Conservation (phyloP, 64 coral and sea anemone species). For the Pocillopora damicornis region DNA sequence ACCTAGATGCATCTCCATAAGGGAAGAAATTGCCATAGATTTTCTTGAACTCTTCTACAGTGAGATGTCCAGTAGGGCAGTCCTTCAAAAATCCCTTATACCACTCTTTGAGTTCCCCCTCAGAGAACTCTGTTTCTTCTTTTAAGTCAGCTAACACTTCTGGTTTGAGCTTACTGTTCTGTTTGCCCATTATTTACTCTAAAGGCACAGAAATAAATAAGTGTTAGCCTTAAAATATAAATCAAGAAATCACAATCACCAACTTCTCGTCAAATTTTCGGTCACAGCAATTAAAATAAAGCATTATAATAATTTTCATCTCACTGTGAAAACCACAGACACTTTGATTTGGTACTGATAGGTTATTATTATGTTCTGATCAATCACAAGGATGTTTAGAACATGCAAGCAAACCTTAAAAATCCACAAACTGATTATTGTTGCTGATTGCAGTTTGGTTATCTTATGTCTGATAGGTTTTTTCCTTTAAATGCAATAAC, state of each 20-base stretch:
- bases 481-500: too few relatives aligned
- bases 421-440: too few relatives aligned
- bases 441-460: too few relatives aligned
- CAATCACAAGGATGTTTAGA: too few relatives aligned
- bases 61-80: constrained; percentile 51
- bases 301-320: neutral
- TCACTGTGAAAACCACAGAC: too few relatives aligned
- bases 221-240: neutral
- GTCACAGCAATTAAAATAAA: neutral
- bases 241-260: neutral
- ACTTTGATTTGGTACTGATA: too few relatives aligned
- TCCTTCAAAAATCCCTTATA: constrained; percentile 78
- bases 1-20: constrained; percentile 73
- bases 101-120: constrained; percentile 72
- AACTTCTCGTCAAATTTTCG: neutral
- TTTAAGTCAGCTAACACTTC: constrained; percentile 62
- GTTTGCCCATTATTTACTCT: constrained; percentile 63
- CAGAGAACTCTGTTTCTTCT: constrained; percentile 52
- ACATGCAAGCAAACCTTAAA: too few relatives aligned
- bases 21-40: constrained; percentile 80
- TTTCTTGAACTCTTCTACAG: constrained; percentile 77
- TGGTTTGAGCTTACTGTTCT: constrained; percentile 80
- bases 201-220: neutral
- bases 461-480: too few relatives aligned
- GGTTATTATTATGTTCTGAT: too few relatives aligned